These are phyloP conservation scores for Corythaeola cristata DNA, from an alignment of 2,113 vertebrate genomes.

Conservation along the genomic window DNA sequence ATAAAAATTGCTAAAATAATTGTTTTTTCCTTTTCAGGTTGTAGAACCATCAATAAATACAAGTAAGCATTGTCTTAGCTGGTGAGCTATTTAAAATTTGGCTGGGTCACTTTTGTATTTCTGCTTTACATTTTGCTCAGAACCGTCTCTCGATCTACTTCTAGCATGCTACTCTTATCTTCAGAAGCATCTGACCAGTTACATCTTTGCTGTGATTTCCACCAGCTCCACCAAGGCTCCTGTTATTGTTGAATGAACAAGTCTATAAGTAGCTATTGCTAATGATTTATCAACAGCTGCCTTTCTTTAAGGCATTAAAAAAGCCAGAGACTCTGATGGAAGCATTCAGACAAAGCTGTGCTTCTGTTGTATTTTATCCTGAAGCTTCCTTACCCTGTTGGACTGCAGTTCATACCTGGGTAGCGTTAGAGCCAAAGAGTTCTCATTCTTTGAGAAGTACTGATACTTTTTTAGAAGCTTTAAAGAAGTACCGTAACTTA, in stretches of 20 bases:
- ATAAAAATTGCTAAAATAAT: background rate
- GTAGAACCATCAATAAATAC: conserved; percentile 85
- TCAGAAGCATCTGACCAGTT: background rate
- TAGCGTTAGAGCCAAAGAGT: background rate
- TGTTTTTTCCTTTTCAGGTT: conserved; percentile 73
- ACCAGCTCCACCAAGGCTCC: background rate
- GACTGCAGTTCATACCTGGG: background rate
- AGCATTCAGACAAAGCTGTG: background rate
- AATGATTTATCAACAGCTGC: background rate
- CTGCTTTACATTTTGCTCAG: background rate
- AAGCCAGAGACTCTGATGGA: background rate
- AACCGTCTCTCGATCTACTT: background rate
- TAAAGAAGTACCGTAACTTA: background rate
- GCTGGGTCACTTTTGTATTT: background rate
- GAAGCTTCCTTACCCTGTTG: background rate
- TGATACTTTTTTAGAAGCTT: background rate
- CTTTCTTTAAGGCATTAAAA: background rate
- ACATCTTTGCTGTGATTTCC: background rate
- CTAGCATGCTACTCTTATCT: background rate
- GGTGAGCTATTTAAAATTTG: background rate
- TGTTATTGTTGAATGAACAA: background rate
- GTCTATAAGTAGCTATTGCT: background rate
- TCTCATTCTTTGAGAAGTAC: background rate
- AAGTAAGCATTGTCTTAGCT: conserved; percentile 72
- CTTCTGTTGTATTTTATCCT: background rate